phyloP scores from a whole-genome alignment of 2,113 vertebrate genomes.

The Campylomormyrus tamandua region DNA sequence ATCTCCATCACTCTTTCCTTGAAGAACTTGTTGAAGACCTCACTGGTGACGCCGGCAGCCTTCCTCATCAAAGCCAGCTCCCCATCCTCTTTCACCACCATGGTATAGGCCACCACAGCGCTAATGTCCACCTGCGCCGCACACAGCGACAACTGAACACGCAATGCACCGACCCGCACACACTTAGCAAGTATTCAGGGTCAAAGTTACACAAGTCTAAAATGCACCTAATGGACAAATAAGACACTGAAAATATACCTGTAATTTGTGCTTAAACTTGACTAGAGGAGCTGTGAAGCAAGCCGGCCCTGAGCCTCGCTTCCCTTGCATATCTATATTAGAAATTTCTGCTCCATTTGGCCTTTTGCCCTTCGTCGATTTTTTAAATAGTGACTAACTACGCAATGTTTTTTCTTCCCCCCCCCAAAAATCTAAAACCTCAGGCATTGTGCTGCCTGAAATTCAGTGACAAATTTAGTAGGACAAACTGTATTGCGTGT shows the following conservation, averaged over 20 bases:
- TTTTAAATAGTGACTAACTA: neutral
- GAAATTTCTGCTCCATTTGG: neutral
- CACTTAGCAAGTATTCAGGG: neutral
- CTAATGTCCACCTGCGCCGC: slow-evolving; percentile 76
- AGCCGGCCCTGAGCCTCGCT: neutral
- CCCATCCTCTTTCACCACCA: slow-evolving; percentile 85
- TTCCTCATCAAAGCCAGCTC: slow-evolving; percentile 82
- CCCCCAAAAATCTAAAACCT: neutral
- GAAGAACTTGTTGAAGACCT: slow-evolving; percentile 90
- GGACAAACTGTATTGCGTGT: neutral
- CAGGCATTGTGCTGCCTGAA: neutral
- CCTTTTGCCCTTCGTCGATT: neutral
- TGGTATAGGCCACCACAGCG: slow-evolving; percentile 78
- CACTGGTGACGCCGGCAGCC: slow-evolving; percentile 78
- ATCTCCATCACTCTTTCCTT: slow-evolving; percentile 94
- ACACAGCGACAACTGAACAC: neutral
- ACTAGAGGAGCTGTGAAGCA: neutral
- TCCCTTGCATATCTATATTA: neutral
- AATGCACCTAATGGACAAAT: neutral
- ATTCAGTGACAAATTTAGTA: neutral
- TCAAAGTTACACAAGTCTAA: neutral
- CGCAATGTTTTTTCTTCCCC: neutral
- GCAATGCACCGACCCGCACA: neutral
- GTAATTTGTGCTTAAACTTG: neutral
- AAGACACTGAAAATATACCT: neutral